phyloP scores from a whole-genome alignment of 1,140 invertebrate genomes.

The Ceratosolen solmsi region DNA sequence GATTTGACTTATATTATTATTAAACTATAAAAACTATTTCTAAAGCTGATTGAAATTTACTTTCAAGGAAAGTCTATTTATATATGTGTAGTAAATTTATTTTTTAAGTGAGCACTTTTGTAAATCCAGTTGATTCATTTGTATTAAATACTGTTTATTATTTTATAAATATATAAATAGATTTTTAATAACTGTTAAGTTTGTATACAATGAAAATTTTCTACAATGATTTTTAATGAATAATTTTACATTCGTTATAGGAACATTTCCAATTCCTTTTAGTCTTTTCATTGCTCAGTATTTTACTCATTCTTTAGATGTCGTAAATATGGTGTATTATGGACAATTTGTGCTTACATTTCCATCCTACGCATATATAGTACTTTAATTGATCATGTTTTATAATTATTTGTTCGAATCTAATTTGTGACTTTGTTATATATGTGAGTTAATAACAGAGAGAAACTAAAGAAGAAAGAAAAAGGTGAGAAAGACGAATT shows the following conservation, averaged over 20 bases:
- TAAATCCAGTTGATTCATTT: no score
- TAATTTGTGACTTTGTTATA: conserved; percentile 2
- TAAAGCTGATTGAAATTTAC: no score
- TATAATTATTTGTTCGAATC: neutral
- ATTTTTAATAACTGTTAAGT: no score
- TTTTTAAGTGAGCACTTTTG: no score
- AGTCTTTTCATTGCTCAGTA: neutral
- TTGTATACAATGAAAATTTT: no score
- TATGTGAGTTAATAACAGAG: neutral
- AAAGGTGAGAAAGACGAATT: neutral
- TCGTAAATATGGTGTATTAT: neutral
- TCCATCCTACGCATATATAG: neutral
- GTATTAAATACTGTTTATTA: no score
- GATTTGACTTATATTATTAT: no score
- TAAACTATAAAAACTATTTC: no score
- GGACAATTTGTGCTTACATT: neutral
- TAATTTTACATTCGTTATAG: neutral
- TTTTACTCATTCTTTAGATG: neutral
- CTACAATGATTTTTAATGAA: neutral
- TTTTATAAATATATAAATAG: no score
- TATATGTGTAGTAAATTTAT: no score
- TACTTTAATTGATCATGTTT: neutral
- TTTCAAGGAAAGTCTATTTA: no score
- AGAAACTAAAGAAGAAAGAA: neutral
- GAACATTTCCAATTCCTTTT: no score